These are phyloP conservation scores for Ovibos moschatus DNA, from an alignment of 2,113 vertebrate genomes.

Conservation along the genomic window DNA sequence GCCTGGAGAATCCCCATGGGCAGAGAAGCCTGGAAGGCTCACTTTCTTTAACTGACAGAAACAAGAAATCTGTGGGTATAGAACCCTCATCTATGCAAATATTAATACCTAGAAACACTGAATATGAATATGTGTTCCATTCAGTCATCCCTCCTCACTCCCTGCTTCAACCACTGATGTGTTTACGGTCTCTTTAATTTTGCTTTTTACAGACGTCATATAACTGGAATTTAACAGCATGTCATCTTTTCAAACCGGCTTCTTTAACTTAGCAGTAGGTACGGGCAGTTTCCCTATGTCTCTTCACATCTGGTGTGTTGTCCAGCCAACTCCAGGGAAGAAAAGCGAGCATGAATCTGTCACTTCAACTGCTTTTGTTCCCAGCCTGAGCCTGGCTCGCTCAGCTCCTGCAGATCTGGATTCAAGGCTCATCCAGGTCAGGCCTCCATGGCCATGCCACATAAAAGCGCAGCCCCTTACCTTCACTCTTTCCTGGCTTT, in stretches of 20 bases:
- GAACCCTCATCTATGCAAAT: background rate
- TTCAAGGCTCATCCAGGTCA: background rate
- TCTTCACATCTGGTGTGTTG: background rate
- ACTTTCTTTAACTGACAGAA: background rate
- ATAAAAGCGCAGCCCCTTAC: background rate
- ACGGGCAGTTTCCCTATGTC: rapidly evolving
- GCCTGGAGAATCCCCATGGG: background rate
- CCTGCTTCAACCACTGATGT: background rate
- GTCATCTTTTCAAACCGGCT: background rate
- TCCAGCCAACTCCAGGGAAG: background rate
- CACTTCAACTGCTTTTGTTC: background rate
- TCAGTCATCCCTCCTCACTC: rapidly evolving
- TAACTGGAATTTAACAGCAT: background rate
- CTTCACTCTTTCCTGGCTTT: background rate
- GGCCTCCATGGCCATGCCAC: background rate
- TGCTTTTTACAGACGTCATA: background rate
- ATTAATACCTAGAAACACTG: background rate
- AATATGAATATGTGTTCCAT: background rate
- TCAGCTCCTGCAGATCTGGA: background rate
- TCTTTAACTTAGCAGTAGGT: background rate
- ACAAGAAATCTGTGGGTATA: background rate
- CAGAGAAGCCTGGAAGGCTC: background rate
- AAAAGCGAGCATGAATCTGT: background rate
- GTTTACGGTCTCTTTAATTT: background rate
- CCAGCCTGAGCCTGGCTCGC: background rate